Evolutionary conservation across 2,797 vertebrate genomes (phyloP), one percentile per base, ranked within the genome.

Genomic region (Iguana delicatissima): DNA sequence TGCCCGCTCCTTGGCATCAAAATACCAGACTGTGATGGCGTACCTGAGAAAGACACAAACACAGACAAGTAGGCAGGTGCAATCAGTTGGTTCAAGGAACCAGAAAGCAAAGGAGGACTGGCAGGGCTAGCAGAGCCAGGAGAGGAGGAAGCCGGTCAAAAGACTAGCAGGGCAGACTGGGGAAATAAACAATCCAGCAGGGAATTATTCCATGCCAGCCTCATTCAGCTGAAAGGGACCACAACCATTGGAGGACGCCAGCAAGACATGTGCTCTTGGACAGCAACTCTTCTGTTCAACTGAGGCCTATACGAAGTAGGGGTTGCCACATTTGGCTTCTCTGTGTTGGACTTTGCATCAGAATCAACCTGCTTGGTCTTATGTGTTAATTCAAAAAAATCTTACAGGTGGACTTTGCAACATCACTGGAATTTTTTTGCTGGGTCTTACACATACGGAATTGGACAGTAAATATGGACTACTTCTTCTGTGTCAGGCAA

Each of bases 11-110:
- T 99, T 98, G 93, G 98, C 98, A 93, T 99, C 98, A 95, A 99
- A 99, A 98, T 99, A 99, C 98, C 98, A 99, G 96, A 99, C 98
- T 26, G 98, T 99, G 97, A 99, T 98, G 94, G 98, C 98, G 90
- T 98, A 98, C 90, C 98, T 98, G 95, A 18, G 80, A 59, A 38
- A 13, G 62, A 57, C 67, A 57, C 74, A 90, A 46, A 12, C 64
- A 64, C n/a, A 67, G 77, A 38, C 6, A 26, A 62, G 18, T 13
- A 6, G 20, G 69, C 18, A 55, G 22, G 22, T 24, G n/a, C 42
- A 14, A 26, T 32, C n/a, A 10, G 14, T 16, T 16, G 38, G 8
- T 18, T 29, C 3, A 1, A 46, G 67, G 77, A 6, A 13, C 77
- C 77, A 16, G 38, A 50, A 46, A 4, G 76, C 76, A 69, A 46